Evolutionary conservation across 2,113 vertebrate species (phyloP).

Genomic region (Semnornis frantzii): DNA sequence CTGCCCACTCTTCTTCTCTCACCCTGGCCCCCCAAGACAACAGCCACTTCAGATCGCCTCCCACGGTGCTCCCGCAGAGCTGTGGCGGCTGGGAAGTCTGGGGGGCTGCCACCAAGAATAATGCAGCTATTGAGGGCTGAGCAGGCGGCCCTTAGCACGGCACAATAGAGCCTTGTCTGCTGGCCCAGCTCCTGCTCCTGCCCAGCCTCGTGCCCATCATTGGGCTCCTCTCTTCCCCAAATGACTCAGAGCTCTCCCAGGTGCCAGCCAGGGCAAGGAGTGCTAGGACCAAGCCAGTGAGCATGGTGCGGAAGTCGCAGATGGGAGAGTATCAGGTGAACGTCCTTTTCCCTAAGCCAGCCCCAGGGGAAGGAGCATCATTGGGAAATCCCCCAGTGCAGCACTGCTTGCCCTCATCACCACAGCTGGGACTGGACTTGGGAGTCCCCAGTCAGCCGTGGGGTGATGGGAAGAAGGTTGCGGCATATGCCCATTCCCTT

Average conservation of each 20-base stretch:
- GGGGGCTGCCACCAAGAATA: background rate
- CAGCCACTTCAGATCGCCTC: slow-evolving; percentile 15
- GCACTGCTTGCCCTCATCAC: background rate
- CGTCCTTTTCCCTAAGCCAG: background rate
- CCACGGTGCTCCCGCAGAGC: slow-evolving; percentile 16
- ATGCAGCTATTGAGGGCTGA: slow-evolving; percentile 34
- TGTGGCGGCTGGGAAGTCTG: slow-evolving; percentile 25
- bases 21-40: background rate
- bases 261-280: background rate
- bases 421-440: accelerated
- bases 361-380: accelerated
- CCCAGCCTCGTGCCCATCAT: background rate
- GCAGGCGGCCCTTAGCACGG: background rate
- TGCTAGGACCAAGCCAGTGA: accelerated
- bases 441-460: background rate
- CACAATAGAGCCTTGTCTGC: slow-evolving; percentile 63
- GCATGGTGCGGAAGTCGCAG: accelerated
- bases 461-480: background rate
- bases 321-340: background rate
- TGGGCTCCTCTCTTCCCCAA: background rate
- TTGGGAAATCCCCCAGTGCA: accelerated
- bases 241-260: background rate
- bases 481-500: accelerated
- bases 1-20: background rate
- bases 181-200: background rate